A percentile compares a stretch with the other conserved stretches of the same genome.
Conservation (phyloP, 2,888 invertebrate genomes). For the Mesorhabditis sp. region DNA sequence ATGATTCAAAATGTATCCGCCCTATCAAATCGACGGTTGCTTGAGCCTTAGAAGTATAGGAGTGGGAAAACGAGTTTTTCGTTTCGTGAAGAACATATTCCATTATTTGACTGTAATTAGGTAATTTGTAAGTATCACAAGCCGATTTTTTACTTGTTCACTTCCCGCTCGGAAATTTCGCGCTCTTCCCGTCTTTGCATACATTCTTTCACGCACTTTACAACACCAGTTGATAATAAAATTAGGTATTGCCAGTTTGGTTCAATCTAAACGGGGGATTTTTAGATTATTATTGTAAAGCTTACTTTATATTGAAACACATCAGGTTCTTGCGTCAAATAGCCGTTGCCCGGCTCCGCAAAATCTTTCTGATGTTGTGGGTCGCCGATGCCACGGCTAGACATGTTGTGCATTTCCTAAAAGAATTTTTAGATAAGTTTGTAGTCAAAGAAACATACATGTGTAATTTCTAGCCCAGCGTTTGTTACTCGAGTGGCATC, state of each 20-base stretch:
- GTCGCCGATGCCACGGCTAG: neutral
- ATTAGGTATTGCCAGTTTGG: constrained; percentile 23
- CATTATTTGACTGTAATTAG: neutral
- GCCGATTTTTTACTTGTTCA: neutral
- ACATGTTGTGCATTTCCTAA: neutral
- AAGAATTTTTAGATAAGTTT: neutral
- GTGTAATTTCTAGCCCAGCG: neutral
- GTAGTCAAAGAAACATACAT: neutral
- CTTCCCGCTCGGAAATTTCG: too few relatives aligned
- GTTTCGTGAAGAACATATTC: neutral
- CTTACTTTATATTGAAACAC: constrained; percentile 19
- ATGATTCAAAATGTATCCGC: neutral
- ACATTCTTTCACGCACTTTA: constrained; percentile 29
- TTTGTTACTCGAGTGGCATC: neutral
- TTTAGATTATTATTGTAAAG: constrained; percentile 3
- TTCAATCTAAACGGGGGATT: constrained; percentile 23
- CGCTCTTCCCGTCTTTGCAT: too few relatives aligned
- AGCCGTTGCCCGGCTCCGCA: neutral
- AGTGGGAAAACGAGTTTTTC: neutral
- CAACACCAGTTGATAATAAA: constrained; percentile 28
- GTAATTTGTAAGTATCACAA: neutral
- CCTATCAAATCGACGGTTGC: neutral
- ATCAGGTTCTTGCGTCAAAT: constrained; percentile 23
- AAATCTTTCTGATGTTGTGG: neutral
- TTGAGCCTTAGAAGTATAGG: neutral